These are phyloP conservation scores for Manacus vitellinus DNA, from an alignment of 2,113 vertebrate genomes.

Conservation along the genomic window DNA sequence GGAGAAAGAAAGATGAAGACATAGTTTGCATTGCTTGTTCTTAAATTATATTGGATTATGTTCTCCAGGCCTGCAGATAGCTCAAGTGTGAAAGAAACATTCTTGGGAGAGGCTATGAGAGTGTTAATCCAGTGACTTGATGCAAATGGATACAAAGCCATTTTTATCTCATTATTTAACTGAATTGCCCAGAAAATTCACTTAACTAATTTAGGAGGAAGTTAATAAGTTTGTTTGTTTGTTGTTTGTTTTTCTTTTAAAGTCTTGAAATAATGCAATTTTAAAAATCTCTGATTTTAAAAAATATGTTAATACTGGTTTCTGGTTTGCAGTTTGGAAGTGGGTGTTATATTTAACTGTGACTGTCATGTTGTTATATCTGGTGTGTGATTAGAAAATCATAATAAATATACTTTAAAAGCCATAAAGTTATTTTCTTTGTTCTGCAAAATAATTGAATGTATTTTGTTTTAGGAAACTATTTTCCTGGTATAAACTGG, in stretches of 20 bases:
- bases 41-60: not conserved
- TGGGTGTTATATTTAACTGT: not conserved
- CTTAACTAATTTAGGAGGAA: not conserved
- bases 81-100: not conserved
- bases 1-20: not conserved
- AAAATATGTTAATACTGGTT: not conserved
- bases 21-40: not conserved
- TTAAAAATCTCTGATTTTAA: not conserved
- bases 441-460: not conserved
- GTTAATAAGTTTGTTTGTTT: not conserved
- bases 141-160: not conserved
- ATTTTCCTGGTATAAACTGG: not conserved
- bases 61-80: not conserved
- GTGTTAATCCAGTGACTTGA: not conserved
- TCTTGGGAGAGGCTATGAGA: not conserved
- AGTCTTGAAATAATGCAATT: not conserved
- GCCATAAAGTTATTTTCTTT: not conserved
- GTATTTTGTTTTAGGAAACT: not conserved
- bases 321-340: not conserved
- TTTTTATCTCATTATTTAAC: not conserved
- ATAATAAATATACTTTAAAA: not conserved
- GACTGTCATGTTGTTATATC: not conserved
- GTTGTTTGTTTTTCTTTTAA: rapidly evolving
- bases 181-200: not conserved
- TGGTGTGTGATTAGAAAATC: not conserved